These are phyloP conservation scores for Sylvia atricapilla DNA, from an alignment of 2,113 vertebrate genomes.

Conservation along the genomic window DNA sequence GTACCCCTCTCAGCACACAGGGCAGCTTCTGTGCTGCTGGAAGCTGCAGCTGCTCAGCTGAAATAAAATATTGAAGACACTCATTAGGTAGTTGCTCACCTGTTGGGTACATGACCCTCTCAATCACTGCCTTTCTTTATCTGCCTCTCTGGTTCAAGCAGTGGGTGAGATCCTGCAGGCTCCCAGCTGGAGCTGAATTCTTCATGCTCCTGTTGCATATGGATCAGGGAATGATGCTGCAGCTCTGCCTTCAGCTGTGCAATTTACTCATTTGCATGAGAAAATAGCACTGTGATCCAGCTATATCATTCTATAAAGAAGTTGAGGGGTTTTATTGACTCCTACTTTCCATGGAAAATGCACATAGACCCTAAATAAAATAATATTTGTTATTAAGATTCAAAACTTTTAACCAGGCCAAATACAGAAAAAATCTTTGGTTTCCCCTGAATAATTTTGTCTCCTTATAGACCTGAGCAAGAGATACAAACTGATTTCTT, in stretches of 20 bases:
- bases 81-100: constrained; percentile 6
- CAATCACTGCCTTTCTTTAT: background rate
- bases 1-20: background rate
- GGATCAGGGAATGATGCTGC: background rate
- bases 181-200: constrained; percentile 4
- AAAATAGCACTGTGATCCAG: background rate
- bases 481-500: background rate
- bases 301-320: background rate
- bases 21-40: background rate
- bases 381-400: background rate
- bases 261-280: background rate
- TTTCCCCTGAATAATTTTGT: background rate
- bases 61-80: background rate
- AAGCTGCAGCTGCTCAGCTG: background rate
- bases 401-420: background rate
- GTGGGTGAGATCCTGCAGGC: background rate
- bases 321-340: background rate
- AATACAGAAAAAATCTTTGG: background rate
- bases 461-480: background rate
- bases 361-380: background rate
- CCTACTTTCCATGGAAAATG: background rate
- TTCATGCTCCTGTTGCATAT: background rate
- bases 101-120: background rate
- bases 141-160: background rate
- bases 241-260: background rate